Base-by-base conservation (phyloP, 2,113 vertebrate genomes). In the Brachionichthys hirsutus region DNA sequence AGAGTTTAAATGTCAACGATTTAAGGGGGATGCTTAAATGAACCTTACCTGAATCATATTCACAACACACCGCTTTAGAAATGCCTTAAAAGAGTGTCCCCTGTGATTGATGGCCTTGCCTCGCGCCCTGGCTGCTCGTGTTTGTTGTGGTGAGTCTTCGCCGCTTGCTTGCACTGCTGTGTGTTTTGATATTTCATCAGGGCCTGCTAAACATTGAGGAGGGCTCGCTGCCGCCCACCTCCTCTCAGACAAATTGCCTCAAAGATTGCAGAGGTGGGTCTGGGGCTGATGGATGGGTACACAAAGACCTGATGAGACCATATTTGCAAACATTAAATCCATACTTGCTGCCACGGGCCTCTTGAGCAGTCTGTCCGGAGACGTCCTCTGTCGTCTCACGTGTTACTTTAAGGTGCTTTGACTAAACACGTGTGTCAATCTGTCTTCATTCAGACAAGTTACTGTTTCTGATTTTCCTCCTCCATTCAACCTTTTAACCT, bases 171-270 rank as follows among this genome's bases (percentile, higher is more conserved):
- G 73, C 62, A 46, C 67, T 44, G 64, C 79, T 65, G 74, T 78
- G 79, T 83, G 82, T 87, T 88, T 85, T 81, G 81, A 79, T 81
- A 75, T 88, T 87, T 82, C 83, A 87, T 87, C 78, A 82, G 74
- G 83, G 67, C 73, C 66, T 40, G 75, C 84, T 90, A 88, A 90
- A 80, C 84, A 82, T 76, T 67, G 71, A 89, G 88, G 88, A 88
- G 88, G 86, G 75, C 83, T 78, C 73, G 77, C 78, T 43, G 78
- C 78, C 84, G 85, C 86, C 89, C 88, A 84, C 87, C 86, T 87
- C 83, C 70, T 72, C 83, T 76, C 74, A 89, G 88, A 90, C 81
- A 89, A 88, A 90, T 89, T 85, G 82, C 85, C 85, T 89, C 66
- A 41, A 44, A 80, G 83, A 90, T 87, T 88, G 80, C 81, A 78